A percentile compares a stretch with the other conserved stretches of the same genome.
Evolutionary conservation across 2,113 vertebrate species (phyloP).

Genomic region (Calyptommatus sinebrachiatus): DNA sequence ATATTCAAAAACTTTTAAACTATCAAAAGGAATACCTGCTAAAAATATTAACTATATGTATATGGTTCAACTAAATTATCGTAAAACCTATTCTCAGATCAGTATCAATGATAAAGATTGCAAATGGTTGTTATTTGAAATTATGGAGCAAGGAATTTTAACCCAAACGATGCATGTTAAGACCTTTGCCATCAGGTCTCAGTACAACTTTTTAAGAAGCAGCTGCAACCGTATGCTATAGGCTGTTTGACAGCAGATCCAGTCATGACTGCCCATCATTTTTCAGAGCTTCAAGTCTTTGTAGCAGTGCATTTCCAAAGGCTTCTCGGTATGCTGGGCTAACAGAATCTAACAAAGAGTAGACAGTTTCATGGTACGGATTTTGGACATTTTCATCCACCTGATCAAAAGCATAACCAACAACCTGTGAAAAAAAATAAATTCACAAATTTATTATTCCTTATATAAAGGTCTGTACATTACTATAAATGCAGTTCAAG

Average conservation of each 20-base stretch:
- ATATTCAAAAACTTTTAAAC: constrained; percentile 5
- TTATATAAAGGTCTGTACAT: too few relatives aligned
- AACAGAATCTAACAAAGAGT: constrained; percentile 91
- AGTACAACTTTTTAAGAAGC: constrained; percentile 20
- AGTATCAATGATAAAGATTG: constrained; percentile 38
- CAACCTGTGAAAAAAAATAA: constrained; percentile 76
- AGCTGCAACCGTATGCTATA: constrained; percentile 34
- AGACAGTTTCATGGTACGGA: constrained; percentile 94
- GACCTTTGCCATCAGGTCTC: constrained; percentile 14
- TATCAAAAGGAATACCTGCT: constrained; percentile 19
- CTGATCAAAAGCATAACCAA: constrained; percentile 88
- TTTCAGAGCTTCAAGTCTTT: constrained; percentile 89
- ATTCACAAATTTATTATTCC: constrained; percentile 18
- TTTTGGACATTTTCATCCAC: constrained; percentile 81
- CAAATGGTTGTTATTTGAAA: constrained; percentile 22
- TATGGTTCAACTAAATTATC: constrained; percentile 3
- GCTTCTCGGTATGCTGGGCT: constrained; percentile 96
- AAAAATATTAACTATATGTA: background rate
- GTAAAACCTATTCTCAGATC: constrained; percentile 41
- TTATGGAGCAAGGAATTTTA: constrained; percentile 36
- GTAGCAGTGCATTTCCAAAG: constrained; percentile 92
- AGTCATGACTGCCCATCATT: constrained; percentile 80
- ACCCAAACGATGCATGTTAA: constrained; percentile 46
- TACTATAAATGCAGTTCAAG: background rate
- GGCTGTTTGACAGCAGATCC: constrained; percentile 17